Base-by-base conservation (phyloP, 2,888 invertebrate species). In the Margaritifera margaritifera region DNA sequence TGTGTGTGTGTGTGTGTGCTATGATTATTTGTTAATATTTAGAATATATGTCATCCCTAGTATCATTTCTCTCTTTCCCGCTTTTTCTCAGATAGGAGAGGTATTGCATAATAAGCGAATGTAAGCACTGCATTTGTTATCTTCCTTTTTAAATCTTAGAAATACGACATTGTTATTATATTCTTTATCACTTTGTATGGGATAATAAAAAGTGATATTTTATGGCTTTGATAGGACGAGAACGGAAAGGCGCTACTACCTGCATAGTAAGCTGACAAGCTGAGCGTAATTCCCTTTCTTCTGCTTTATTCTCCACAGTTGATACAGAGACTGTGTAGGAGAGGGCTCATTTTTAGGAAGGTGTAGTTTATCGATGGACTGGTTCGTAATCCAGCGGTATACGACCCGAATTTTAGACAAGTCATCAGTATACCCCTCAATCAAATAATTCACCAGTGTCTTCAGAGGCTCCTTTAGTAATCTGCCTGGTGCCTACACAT, bases 251-350 rank as follows among this genome's bases (percentile, higher is more conserved):
- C 1, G 11, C 11, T 42, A 42, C 42, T 70, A 86, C 83, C 82
- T 74, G 80, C 84, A 84, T 51, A 87, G 73, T n/a, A 82, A 74
- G 61, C 81, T 79, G 67, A 84, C 77, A 6, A 87, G 78, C 68
- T 87, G 85, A 20, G 87, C 86, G 71, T 86, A 85, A 71, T 85
- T 86, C 3, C 85, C 86, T 73, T 86, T 84, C 66, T 80, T 72
- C 71, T 83, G 79, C 63, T 83, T 80, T 24, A 87, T 86, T 64
- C 83, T 71, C 80, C 85, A 82, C 52, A 87, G 72, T 64, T 85
- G 84, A 61, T 82, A 84, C 53, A 83, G 66, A 0, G 86, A 84
- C 8, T 82, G 83, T 50, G 77, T 77, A 42, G 80, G 78, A 24
- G 77, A 75, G 0, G 87, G 87, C 61, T 81, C 71, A n/a, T 66